phyloP scores from a whole-genome alignment of 2,888 invertebrate species.

The Tetanocera ferruginea region DNA sequence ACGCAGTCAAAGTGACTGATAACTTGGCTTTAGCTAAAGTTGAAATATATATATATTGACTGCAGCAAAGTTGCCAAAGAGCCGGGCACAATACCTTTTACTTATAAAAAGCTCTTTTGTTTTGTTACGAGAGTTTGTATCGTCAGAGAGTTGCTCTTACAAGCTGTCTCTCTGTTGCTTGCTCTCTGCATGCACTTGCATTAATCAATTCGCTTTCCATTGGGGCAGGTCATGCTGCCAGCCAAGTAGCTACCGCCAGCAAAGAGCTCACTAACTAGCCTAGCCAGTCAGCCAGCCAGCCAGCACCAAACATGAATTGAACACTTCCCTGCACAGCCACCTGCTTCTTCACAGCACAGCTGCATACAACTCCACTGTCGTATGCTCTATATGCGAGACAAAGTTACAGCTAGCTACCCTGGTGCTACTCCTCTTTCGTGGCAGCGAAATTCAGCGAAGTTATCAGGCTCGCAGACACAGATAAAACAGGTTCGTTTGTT shows the following conservation, averaged over 20 bases:
- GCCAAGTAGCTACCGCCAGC: not conserved
- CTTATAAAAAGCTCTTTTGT: slow-evolving; percentile 4
- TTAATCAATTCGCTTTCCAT: slow-evolving; percentile 18
- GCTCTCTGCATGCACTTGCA: not conserved
- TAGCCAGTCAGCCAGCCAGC: not conserved
- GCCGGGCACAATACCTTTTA: not conserved
- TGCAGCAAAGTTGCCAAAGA: not conserved
- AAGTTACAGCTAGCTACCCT: not conserved
- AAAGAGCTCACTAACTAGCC: not conserved
- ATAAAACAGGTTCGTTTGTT: not conserved
- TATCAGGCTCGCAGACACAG: slow-evolving; percentile 30
- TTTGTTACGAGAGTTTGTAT: too few relatives aligned
- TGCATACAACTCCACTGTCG: not conserved
- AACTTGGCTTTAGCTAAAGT: too few relatives aligned
- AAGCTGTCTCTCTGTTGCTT: not conserved
- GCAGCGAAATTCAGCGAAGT: slow-evolving; percentile 31
- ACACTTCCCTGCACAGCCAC: not conserved
- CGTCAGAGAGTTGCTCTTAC: not conserved
- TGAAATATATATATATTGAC: too few relatives aligned
- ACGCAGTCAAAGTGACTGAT: not conserved
- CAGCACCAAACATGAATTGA: not conserved
- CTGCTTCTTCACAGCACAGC: not conserved
- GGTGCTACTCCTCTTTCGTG: slow-evolving; percentile 21
- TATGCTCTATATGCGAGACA: not conserved
- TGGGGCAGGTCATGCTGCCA: slow-evolving; percentile 36